Evolutionary conservation across 2,113 vertebrate species (phyloP), one percentile per base, ranked within the genome.

Genomic region (Philantomba maxwellii): DNA sequence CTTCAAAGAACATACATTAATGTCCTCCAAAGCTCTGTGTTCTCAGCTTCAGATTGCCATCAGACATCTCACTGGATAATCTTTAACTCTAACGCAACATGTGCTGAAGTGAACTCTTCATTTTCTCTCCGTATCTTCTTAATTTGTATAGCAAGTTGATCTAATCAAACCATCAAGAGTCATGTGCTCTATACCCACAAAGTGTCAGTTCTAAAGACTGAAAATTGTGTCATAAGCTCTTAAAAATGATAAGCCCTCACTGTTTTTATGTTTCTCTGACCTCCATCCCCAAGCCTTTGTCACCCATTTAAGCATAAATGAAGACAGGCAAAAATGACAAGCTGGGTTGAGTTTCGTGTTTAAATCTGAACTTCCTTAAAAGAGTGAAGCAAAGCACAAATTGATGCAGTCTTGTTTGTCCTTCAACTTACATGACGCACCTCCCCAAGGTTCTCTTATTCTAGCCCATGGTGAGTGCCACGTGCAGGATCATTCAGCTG

Each of bases 401-500:
- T 85, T 97, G 96, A 93, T 86, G 81, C 3, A 14, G 60, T 94
- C 95, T 77, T 98, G 51, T 96, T 98, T 97, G 77, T 92, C 87
- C 91, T 94, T 95, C 95, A 94, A 94, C 94, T 82, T 30, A 45
- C 89, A 60, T 23, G 70, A 96, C 12, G 19, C 51, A 82, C 62
- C 47, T 97, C 96, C 97, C 93, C 75, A 90, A 95, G 82, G 45
- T 96, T 81, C 95, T 97, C 91, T 98, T 97, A 97, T 95, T 95
- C 97, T 97, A 25, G 70, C 95, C 93, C 87, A 10, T 93, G 96
- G 89, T 86, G 95, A 0, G 1, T 97, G 94, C 98, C 96, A 95
- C 25, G 2, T 96, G 98, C 98, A 96, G 70, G 87, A 85, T 95
- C 96, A 94, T 92, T 93, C 70, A 98, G 87, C 82, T 97, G 97